These are phyloP conservation scores for Cromileptes altivelis DNA, from an alignment of 2,113 vertebrate genomes.

Conservation along the genomic window DNA sequence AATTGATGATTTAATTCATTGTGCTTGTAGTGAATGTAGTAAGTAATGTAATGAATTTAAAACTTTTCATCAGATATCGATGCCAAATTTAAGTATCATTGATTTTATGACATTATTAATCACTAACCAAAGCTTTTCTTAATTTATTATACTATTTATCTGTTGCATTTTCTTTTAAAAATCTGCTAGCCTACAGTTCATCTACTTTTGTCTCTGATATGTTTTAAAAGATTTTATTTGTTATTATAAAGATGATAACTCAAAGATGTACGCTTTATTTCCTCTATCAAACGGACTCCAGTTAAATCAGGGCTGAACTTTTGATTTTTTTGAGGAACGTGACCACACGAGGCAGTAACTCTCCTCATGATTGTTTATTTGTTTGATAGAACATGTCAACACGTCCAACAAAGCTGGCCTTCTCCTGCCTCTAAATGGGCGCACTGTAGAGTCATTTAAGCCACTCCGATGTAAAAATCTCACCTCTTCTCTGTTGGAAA, in stretches of 20 bases:
- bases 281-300: background rate
- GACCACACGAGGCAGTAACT: conserved; percentile 73
- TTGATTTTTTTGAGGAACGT: conserved; percentile 34
- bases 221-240: background rate
- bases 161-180: background rate
- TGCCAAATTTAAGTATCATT: too few species aligned
- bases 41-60: too few species aligned
- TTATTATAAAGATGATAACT: background rate
- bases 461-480: conserved; percentile 79
- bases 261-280: background rate
- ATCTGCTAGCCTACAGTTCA: background rate
- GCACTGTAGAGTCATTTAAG: conserved; percentile 80
- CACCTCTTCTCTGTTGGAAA: conserved; percentile 80
- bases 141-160: background rate
- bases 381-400: conserved; percentile 82
- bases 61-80: too few species aligned
- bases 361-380: conserved; percentile 81
- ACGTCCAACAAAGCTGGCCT: conserved; percentile 78
- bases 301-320: conserved; percentile 33
- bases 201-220: background rate
- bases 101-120: background rate
- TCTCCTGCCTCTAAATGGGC: conserved; percentile 79
- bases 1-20: background rate
- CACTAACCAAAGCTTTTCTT: background rate
- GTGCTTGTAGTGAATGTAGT: too few species aligned